Evolutionary conservation across 1,140 invertebrate species (phyloP), one percentile per base, ranked within the genome.

Genomic region (Leptinotarsa texana): DNA sequence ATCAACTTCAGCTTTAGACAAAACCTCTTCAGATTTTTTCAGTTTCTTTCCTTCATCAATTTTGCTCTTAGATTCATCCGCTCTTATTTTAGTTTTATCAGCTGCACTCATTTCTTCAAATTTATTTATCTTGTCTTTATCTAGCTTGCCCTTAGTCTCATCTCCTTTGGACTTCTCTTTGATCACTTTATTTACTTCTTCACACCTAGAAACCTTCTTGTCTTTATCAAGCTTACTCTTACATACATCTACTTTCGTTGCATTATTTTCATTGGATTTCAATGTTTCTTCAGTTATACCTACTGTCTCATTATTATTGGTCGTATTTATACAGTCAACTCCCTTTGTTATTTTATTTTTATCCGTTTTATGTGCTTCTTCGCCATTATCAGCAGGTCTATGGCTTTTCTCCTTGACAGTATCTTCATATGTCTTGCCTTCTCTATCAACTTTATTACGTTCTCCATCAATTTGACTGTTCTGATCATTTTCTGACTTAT

Each of bases 161-260:
- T 57, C 51, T 15, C 51, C 51, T 57, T 57, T 57, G 8, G 6
- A 33, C 33, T 33, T 33, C 8, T 33, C 33, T 33, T 33, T 33
- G 33, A 33, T 33, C 8, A 8, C 33, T 33, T 33, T 33, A 33
- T 33, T 33, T 8, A 8, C 6, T 33, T 33, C 33, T 33, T 33
- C 33, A 33, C 33, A 8, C 33, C 33, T 62, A 21, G 57, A 4
- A 17, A 17, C 21, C 21, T 65, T 65, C 24, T 65, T 65, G 13
- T 65, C 21, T 21, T 65, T 65, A 21, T 65, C 63, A 18, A 65
- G 24, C 63, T 65, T 65, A 65, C 15, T 65, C 4, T 65, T 65
- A 65, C n/a, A 5, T n/a, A n/a, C 63, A 65, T 65, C 63, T 24
- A 21, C 63, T 8, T 65, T 65, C 13, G 24, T 27, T 27, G 33